Conservation (phyloP, 2,888 invertebrate genomes). For the Coleophora flavipennella region DNA sequence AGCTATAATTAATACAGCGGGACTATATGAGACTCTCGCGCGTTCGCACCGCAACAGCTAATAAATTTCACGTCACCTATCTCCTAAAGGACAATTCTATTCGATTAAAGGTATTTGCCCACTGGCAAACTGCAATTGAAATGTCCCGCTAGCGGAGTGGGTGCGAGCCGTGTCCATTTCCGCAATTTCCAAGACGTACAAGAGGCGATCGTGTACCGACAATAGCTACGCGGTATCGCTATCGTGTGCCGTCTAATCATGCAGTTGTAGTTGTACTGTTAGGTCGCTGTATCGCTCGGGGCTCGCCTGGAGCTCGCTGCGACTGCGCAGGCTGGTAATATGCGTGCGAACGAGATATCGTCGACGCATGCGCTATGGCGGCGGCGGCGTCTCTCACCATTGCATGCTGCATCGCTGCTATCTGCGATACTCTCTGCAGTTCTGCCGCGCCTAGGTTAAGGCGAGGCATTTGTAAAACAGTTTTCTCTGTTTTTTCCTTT, state of each 20-base stretch:
- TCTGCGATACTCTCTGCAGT: constrained; percentile 32
- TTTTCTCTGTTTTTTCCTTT: no score
- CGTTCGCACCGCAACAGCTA: constrained; percentile 11
- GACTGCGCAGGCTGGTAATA: constrained; percentile 50
- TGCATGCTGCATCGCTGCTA: constrained; percentile 25
- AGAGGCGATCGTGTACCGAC: constrained; percentile 68
- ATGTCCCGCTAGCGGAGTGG: constrained; percentile 64
- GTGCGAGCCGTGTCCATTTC: constrained; percentile 65
- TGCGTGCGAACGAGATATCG: constrained; percentile 69
- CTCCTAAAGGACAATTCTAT: constrained; percentile 30
- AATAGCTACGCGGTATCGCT: constrained; percentile 42
- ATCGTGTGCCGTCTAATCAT: constrained; percentile 72
- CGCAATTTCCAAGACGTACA: constrained; percentile 68
- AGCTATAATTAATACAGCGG: neutral
- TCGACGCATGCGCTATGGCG: constrained; percentile 38
- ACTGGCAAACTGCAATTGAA: constrained; percentile 59
- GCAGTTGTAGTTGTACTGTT: constrained; percentile 49
- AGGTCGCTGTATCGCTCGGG: constrained; percentile 53
- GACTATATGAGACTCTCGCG: neutral
- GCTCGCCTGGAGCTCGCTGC: no score
- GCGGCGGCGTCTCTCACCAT: constrained; percentile 21
- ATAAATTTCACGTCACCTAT: constrained; percentile 19
- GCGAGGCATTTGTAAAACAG: no score
- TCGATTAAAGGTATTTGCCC: constrained; percentile 44
- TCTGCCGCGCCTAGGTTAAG: no score